phyloP scores from a whole-genome alignment of 2,113 vertebrate species.

The Setophaga coronata region DNA sequence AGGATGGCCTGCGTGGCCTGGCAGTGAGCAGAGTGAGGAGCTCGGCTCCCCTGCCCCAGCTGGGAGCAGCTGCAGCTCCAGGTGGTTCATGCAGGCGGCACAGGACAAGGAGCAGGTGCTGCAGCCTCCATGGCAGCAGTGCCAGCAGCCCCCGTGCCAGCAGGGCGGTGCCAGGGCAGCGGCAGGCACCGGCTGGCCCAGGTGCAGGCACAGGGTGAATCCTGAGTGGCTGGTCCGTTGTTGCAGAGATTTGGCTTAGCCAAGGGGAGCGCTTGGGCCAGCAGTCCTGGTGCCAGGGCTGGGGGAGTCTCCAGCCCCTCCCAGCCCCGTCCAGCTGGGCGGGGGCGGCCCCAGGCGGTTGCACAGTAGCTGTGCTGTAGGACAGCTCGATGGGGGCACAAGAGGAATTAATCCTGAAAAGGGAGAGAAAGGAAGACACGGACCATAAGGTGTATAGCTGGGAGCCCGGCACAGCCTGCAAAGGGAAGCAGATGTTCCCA shows the following conservation, averaged over 20 bases:
- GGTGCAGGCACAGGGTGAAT: constrained; percentile 48
- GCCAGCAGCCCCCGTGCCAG: not conserved
- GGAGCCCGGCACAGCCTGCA: not conserved
- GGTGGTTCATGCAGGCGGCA: not conserved
- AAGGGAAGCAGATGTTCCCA: not conserved
- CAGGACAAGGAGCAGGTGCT: not conserved
- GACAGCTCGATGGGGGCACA: not conserved
- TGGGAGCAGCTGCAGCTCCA: not conserved
- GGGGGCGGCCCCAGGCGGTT: not conserved
- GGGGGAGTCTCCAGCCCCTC: not conserved
- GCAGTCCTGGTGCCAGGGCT: not conserved
- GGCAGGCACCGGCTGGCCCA: not conserved
- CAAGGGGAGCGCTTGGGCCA: not conserved
- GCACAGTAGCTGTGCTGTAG: not conserved
- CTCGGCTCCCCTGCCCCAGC: rapidly evolving
- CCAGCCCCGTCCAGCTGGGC: not conserved
- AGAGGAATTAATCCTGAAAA: not conserved
- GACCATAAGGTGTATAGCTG: rapidly evolving
- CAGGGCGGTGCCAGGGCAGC: not conserved
- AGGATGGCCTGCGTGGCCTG: not conserved
- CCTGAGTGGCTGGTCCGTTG: constrained; percentile 14
- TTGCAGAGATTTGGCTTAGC: not conserved
- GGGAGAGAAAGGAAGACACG: not conserved
- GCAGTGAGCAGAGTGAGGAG: not conserved
- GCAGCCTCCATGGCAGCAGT: not conserved